phyloP scores from a whole-genome alignment of 2,797 vertebrate genomes.

The Microctenopoma lineatum region DNA sequence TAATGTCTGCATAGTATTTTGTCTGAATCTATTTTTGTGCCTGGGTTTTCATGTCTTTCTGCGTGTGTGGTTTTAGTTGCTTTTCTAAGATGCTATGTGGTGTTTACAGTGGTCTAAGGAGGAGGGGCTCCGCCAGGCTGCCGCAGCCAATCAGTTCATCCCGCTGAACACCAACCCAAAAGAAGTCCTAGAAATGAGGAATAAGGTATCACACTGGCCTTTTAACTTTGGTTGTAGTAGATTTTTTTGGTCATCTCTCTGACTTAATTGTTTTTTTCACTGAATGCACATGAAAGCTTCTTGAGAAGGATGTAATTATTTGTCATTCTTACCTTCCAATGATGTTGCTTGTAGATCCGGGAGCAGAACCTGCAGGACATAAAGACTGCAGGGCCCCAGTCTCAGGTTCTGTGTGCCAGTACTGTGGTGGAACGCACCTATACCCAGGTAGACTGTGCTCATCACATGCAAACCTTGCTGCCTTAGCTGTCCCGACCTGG shows the following conservation, averaged over 20 bases:
- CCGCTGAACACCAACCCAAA: slow-evolving; percentile 98
- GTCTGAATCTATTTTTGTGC: slow-evolving; percentile 58
- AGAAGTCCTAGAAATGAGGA: slow-evolving; percentile 99
- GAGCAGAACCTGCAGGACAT: slow-evolving; percentile 99
- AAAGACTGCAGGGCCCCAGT: slow-evolving; percentile 96
- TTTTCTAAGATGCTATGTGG: slow-evolving; percentile 38
- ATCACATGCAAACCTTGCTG: slow-evolving; percentile 13
- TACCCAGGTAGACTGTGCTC: slow-evolving; percentile 88
- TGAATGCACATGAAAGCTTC: neutral
- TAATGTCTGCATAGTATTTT: slow-evolving; percentile 77
- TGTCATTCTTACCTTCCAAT: neutral
- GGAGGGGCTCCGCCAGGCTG: slow-evolving; percentile 91
- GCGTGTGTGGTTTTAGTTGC: neutral
- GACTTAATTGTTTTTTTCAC: neutral
- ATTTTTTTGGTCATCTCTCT: neutral
- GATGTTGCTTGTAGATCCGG: slow-evolving; percentile 88
- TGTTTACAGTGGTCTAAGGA: slow-evolving; percentile 98
- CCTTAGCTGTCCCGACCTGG: slow-evolving; percentile 59
- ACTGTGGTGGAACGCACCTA: slow-evolving; percentile 89
- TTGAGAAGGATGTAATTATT: neutral
- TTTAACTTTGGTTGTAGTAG: neutral
- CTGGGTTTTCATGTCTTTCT: slow-evolving; percentile 46
- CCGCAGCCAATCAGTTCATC: slow-evolving; percentile 98
- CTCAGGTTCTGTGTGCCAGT: slow-evolving; percentile 91
- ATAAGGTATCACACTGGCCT: slow-evolving; percentile 87